phyloP scores from a whole-genome alignment of 2,113 vertebrate species.

The Antechinus flavipes region DNA sequence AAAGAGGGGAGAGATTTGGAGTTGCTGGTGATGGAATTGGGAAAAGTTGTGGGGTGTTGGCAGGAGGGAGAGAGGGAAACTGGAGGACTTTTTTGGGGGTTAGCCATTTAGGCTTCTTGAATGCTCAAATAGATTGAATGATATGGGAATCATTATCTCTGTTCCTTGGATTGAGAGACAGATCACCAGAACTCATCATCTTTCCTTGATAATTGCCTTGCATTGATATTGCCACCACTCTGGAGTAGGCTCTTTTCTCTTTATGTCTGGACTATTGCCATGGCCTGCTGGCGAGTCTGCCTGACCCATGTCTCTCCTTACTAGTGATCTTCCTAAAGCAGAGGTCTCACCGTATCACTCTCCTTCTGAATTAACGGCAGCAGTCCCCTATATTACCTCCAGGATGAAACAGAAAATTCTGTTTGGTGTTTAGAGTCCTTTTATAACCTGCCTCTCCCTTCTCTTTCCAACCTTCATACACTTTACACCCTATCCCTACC shows the following conservation, averaged over 20 bases:
- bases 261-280: neutral
- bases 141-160: neutral
- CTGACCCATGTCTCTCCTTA: neutral
- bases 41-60: too few species aligned
- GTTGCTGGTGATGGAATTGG: too few species aligned
- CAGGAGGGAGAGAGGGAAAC: too few species aligned
- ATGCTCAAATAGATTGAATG: neutral
- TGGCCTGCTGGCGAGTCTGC: neutral
- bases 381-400: neutral
- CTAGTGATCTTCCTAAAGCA: neutral
- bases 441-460: neutral
- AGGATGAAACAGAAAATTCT: neutral
- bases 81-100: too few species aligned
- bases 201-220: neutral
- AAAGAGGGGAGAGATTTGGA: too few species aligned
- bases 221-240: neutral
- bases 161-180: neutral
- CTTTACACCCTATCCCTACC: neutral
- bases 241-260: neutral
- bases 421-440: neutral
- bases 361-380: neutral
- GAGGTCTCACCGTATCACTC: neutral
- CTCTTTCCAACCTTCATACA: neutral
- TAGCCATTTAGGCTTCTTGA: neutral
- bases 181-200: neutral